Evolutionary conservation across 2,888 invertebrate species (phyloP).

Genomic region (Nemoura dubitans): DNA sequence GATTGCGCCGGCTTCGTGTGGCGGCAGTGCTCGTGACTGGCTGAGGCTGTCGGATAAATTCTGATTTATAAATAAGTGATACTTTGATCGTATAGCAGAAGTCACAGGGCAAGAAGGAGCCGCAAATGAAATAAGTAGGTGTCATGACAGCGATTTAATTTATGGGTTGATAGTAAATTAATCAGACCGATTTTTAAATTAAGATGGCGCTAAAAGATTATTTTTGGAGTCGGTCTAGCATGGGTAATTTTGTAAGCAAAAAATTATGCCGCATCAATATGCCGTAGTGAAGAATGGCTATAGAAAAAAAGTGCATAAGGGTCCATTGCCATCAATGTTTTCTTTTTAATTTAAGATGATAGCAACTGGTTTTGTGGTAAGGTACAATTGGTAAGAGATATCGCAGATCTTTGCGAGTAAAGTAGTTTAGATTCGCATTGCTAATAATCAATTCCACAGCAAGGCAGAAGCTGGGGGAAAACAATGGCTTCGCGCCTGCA

Average conservation of each 20-base stretch:
- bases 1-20: not conserved
- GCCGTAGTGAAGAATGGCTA: too few species aligned
- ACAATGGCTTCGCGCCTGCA: not conserved
- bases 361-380: too few species aligned
- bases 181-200: not conserved
- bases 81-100: not conserved
- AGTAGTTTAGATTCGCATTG: not conserved
- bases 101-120: not conserved
- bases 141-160: not conserved
- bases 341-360: too few species aligned
- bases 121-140: conserved; percentile 4
- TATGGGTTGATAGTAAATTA: not conserved
- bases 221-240: not conserved
- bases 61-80: not conserved
- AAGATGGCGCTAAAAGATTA: conserved; percentile 7
- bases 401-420: not conserved
- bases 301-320: too few species aligned
- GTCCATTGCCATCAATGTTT: too few species aligned
- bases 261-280: too few species aligned
- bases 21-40: not conserved
- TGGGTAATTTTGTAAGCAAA: not conserved
- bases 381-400: not conserved
- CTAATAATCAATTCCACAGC: not conserved
- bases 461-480: not conserved
- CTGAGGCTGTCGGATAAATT: not conserved